Evolutionary conservation across 2,113 vertebrate genomes (phyloP).

Genomic region (Toxotes jaculatrix): DNA sequence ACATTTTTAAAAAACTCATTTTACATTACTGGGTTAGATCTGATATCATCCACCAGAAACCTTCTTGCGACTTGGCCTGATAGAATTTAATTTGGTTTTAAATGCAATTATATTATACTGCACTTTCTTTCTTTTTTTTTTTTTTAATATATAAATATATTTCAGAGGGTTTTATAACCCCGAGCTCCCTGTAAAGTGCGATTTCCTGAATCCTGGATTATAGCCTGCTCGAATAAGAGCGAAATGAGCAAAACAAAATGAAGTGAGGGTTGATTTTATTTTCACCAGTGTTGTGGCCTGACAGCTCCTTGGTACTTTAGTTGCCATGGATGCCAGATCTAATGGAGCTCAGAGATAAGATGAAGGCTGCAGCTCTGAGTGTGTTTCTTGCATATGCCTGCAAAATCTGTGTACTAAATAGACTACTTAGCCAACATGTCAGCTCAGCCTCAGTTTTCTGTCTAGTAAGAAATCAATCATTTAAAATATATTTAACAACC

Average conservation of each 20-base stretch:
- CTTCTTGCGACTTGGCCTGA: neutral
- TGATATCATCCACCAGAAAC: constrained; percentile 24
- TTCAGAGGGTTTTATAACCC: neutral
- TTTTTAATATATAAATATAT: neutral
- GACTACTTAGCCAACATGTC: constrained; percentile 43
- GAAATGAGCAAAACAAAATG: constrained; percentile 30
- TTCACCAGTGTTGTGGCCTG: constrained; percentile 22
- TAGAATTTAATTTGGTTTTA: constrained; percentile 33
- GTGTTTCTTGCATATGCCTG: constrained; percentile 17
- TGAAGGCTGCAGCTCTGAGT: constrained; percentile 34
- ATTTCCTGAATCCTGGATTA: constrained; percentile 18
- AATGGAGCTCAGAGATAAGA: constrained; percentile 57
- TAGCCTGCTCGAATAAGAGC: constrained; percentile 2
- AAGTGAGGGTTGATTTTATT: constrained; percentile 49
- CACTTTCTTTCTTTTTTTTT: constrained; percentile 6
- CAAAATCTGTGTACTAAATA: constrained; percentile 33
- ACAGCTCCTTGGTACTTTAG: constrained; percentile 47
- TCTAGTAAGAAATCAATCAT: constrained; percentile 35
- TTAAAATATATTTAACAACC: constrained; percentile 31
- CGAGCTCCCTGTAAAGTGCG: neutral
- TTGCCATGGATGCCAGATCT: constrained; percentile 61
- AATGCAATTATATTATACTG: constrained; percentile 16
- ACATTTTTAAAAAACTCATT: constrained; percentile 19
- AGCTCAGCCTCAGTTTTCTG: constrained; percentile 18
- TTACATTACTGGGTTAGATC: constrained; percentile 31